A percentile compares a stretch with the other conserved stretches of the same genome.
Conservation (phyloP, 2,113 vertebrate species). For the Rana temporaria region DNA sequence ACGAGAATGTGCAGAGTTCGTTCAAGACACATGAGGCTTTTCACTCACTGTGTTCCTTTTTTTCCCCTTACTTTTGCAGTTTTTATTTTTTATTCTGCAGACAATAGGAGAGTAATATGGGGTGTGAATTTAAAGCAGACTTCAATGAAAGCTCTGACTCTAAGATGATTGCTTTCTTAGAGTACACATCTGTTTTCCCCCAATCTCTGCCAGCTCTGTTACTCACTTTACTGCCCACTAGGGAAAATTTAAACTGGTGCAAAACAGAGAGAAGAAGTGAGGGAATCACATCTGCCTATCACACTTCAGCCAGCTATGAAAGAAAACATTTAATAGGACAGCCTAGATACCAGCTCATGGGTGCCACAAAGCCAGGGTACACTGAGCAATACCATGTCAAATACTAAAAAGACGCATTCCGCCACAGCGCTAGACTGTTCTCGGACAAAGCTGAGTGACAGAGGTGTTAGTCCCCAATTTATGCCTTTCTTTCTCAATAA, state of each 20-base stretch:
- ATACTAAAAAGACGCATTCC: background rate
- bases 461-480: slow-evolving; percentile 17
- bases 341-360: background rate
- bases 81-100: slow-evolving; percentile 58
- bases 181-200: slow-evolving; percentile 70
- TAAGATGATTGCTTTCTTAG: slow-evolving; percentile 58
- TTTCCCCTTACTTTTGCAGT: slow-evolving; percentile 10
- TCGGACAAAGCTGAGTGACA: background rate
- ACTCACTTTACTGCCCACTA: slow-evolving; percentile 68
- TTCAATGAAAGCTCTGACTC: slow-evolving; percentile 62
- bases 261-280: slow-evolving; percentile 58
- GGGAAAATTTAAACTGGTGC: slow-evolving; percentile 65
- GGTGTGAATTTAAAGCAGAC: slow-evolving; percentile 62
- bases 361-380: background rate
- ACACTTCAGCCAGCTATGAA: background rate
- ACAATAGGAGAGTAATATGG: slow-evolving; percentile 58
- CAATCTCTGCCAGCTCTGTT: slow-evolving; percentile 67
- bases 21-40: slow-evolving; percentile 56
- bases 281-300: slow-evolving; percentile 60
- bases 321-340: background rate
- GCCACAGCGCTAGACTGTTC: background rate
- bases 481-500: slow-evolving; percentile 29
- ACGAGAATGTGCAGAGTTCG: background rate
- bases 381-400: background rate
- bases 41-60: slow-evolving; percentile 46